Conservation (phyloP, 2,113 vertebrate species). For the Junco hyemalis region DNA sequence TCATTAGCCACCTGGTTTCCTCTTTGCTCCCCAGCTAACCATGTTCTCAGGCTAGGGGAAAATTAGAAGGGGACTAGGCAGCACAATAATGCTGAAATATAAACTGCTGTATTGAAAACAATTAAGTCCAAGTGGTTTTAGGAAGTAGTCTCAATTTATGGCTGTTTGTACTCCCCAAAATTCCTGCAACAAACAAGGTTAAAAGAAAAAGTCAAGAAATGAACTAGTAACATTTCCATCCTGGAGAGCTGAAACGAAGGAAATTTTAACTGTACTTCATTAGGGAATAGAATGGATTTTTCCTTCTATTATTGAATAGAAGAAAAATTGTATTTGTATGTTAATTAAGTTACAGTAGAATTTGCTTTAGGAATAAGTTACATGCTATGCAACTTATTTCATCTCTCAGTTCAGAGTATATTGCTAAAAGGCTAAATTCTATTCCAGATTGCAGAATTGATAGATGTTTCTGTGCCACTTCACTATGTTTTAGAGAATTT, state of each 20-base stretch:
- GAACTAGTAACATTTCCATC: background rate
- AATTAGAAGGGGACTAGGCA: background rate
- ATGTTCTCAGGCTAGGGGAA: background rate
- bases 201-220: background rate
- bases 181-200: background rate
- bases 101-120: background rate
- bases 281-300: constrained; percentile 1
- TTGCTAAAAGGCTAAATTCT: constrained; percentile 11
- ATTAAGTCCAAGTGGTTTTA: background rate
- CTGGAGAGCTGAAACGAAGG: background rate
- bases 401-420: background rate
- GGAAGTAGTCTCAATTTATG: background rate
- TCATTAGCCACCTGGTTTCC: constrained; percentile 17
- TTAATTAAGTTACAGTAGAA: constrained; percentile 33
- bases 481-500: background rate
- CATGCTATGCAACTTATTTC: background rate
- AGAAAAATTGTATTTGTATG: constrained; percentile 29
- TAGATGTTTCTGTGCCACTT: constrained; percentile 16
- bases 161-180: background rate
- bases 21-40: background rate
- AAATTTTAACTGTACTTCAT: background rate
- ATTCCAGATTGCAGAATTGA: background rate
- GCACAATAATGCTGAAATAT: background rate
- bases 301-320: background rate
- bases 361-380: constrained; percentile 31